These are phyloP conservation scores for Bos indicus DNA, from an alignment of 2,113 vertebrate species.

Conservation along the genomic window DNA sequence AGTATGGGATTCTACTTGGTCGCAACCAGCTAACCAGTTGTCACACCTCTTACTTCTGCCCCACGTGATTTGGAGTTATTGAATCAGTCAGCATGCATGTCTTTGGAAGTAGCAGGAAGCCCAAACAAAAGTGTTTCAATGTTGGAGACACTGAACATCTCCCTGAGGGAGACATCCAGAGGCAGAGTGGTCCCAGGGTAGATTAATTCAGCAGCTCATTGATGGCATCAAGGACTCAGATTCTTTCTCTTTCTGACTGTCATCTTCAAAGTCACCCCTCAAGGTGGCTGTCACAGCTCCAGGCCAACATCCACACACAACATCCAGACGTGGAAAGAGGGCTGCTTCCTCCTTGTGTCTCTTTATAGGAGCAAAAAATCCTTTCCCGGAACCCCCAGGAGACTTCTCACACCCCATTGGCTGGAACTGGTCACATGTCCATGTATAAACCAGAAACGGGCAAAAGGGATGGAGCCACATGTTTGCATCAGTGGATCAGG, in stretches of 20 bases:
- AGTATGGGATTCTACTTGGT: not conserved
- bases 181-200: fast-evolving
- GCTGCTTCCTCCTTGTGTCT: not conserved
- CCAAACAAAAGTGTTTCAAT: not conserved
- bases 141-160: not conserved
- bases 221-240: no score
- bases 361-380: not conserved
- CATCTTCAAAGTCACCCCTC: not conserved
- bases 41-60: not conserved
- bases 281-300: not conserved
- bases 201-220: fast-evolving
- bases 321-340: not conserved
- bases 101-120: not conserved
- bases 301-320: not conserved
- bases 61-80: not conserved
- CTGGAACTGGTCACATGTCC: not conserved
- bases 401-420: not conserved
- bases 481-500: not conserved
- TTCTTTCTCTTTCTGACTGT: not conserved
- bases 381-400: not conserved
- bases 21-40: not conserved
- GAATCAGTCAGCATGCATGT: not conserved
- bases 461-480: not conserved
- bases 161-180: no score
- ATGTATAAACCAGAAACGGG: not conserved